Evolutionary conservation across 2,797 vertebrate genomes (phyloP).

Genomic region (Discoglossus pictus): DNA sequence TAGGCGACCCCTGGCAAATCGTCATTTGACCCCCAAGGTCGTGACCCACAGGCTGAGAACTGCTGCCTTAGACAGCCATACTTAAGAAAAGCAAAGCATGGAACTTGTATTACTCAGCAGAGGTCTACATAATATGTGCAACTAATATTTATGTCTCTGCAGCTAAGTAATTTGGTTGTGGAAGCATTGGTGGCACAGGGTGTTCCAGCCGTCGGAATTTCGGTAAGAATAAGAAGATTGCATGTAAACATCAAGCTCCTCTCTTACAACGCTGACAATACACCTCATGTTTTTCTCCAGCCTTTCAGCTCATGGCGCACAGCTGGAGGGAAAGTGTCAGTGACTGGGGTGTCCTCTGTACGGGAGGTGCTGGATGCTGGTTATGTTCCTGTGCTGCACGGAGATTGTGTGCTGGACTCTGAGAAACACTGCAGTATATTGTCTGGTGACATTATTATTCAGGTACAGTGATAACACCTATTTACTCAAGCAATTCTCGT

Average conservation of each 20-base stretch:
- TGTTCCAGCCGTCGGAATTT: conserved; percentile 38
- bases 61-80: no score
- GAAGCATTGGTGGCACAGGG: conserved; percentile 30
- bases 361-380: conserved; percentile 22
- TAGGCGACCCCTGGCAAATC: no score
- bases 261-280: no score
- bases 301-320: conserved; percentile 36
- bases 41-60: no score
- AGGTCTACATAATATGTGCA: no score
- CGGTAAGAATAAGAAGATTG: no score
- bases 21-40: no score
- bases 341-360: conserved; percentile 16
- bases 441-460: background rate
- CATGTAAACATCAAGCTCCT: no score
- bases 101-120: no score
- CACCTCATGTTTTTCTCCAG: background rate
- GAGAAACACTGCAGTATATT: conserved; percentile 19
- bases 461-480: background rate
- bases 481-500: no score
- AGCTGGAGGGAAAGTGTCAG: conserved; percentile 5
- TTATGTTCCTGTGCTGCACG: conserved; percentile 15
- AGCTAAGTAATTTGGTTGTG: conserved; percentile 34
- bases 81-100: no score
- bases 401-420: conserved; percentile 21
- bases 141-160: conserved; percentile 12